phyloP scores from a whole-genome alignment of 2,888 invertebrate species.

The Ophioninae sp. region DNA sequence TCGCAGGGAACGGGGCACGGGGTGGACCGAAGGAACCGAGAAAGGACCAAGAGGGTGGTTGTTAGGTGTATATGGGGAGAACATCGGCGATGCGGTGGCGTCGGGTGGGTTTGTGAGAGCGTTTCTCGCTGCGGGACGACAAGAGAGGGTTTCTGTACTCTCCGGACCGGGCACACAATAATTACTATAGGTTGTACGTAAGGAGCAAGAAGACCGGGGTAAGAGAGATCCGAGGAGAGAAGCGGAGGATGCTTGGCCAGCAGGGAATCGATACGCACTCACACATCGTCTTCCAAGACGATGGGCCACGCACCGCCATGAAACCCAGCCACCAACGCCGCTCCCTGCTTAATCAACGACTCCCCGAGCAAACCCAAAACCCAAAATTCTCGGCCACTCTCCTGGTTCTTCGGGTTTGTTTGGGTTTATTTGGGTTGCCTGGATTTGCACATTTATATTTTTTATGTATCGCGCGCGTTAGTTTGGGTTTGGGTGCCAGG shows the following conservation, averaged over 20 bases:
- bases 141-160: slow-evolving; percentile 53
- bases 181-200: slow-evolving; percentile 67
- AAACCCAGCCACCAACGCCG: slow-evolving; percentile 22
- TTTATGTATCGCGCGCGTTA: no score
- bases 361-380: slow-evolving; percentile 7
- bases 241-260: slow-evolving; percentile 74
- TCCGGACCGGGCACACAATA: slow-evolving; percentile 66
- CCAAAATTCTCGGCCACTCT: slow-evolving; percentile 12
- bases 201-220: slow-evolving; percentile 58
- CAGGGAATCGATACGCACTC: slow-evolving; percentile 80
- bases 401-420: no score
- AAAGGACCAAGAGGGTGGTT: slow-evolving; percentile 55
- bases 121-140: slow-evolving; percentile 50
- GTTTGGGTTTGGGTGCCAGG: not conserved
- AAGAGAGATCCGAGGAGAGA: slow-evolving; percentile 26
- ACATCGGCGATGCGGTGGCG: slow-evolving; percentile 54
- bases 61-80: slow-evolving; percentile 54
- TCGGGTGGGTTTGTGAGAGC: slow-evolving; percentile 53
- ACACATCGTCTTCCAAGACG: slow-evolving; percentile 66
- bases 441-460: no score
- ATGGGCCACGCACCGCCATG: slow-evolving; percentile 55
- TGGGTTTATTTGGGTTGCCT: no score
- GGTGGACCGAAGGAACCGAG: slow-evolving; percentile 29
- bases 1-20: not conserved
- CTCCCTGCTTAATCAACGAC: slow-evolving; percentile 14